phyloP scores from a whole-genome alignment of 2,113 vertebrate species.

The Neofelis nebulosa region DNA sequence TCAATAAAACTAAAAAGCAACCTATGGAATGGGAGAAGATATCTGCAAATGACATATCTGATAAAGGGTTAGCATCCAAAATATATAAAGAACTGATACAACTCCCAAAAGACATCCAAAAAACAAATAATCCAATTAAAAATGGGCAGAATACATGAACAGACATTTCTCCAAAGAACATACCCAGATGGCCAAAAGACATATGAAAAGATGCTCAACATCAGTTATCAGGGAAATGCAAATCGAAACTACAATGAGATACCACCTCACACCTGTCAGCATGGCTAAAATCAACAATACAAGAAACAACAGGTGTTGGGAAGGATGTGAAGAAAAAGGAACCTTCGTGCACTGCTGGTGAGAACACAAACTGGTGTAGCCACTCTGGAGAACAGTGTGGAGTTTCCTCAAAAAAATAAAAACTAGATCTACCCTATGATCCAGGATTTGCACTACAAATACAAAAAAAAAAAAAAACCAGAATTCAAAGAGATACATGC shows the following conservation, averaged over 20 bases:
- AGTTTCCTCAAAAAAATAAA: not conserved
- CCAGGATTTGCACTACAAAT: not conserved
- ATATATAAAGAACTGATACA: not conserved
- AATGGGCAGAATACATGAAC: not conserved
- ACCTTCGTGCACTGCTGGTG: not conserved
- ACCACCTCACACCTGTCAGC: not conserved
- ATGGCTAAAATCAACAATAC: not conserved
- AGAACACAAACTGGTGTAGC: not conserved
- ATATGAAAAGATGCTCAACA: not conserved
- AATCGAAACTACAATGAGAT: not conserved
- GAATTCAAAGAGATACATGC: not conserved
- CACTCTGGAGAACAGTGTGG: not conserved
- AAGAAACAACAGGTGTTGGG: not conserved
- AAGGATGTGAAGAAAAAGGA: not conserved
- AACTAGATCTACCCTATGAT: not conserved
- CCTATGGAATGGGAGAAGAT: not conserved
- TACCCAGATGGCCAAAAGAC: not conserved
- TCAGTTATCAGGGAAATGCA: not conserved
- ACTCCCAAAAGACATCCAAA: not conserved
- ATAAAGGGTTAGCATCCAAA: not conserved
- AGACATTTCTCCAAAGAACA: not conserved
- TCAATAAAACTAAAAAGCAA: not conserved
- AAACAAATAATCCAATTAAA: not conserved
- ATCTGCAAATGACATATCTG: not conserved
- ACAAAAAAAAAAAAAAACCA: not conserved